Evolutionary conservation across 2,888 invertebrate genomes (phyloP).

Genomic region (Phragmatobia fuliginosa): DNA sequence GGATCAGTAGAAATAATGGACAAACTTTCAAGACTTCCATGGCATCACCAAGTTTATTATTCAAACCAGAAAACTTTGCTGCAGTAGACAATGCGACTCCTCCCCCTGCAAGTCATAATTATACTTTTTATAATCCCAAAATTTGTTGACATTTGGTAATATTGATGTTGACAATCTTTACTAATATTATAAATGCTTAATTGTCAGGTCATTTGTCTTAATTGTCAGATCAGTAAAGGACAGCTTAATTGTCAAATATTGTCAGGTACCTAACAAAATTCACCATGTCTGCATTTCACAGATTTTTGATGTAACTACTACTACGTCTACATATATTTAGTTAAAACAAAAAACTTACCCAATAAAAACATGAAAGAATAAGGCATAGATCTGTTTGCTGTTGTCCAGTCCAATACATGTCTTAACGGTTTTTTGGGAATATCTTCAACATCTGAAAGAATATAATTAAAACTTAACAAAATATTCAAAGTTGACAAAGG

Average conservation of each 20-base stretch:
- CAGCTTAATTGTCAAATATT: too few species aligned
- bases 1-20: conserved; percentile 55
- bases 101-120: conserved; percentile 58
- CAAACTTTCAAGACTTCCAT: conserved; percentile 49
- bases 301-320: too few species aligned
- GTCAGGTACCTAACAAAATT: too few species aligned
- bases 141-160: too few species aligned
- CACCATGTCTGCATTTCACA: too few species aligned
- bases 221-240: too few species aligned
- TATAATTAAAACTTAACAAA: background rate
- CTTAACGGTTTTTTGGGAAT: conserved; percentile 58
- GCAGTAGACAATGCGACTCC: conserved; percentile 70
- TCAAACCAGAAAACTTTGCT: conserved; percentile 63
- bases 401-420: conserved; percentile 64
- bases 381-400: conserved; percentile 60
- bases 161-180: too few species aligned
- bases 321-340: background rate
- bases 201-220: too few species aligned
- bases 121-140: background rate
- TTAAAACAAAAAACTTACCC: conserved; percentile 53
- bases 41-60: conserved; percentile 61
- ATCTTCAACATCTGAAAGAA: conserved; percentile 61
- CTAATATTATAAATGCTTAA: too few species aligned
- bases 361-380: conserved; percentile 74
- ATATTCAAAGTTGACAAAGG: background rate